A percentile compares a stretch with the other conserved stretches of the same genome.
Conservation (phyloP, 2,888 invertebrate species). For the Drosophila parthenogenetica region DNA sequence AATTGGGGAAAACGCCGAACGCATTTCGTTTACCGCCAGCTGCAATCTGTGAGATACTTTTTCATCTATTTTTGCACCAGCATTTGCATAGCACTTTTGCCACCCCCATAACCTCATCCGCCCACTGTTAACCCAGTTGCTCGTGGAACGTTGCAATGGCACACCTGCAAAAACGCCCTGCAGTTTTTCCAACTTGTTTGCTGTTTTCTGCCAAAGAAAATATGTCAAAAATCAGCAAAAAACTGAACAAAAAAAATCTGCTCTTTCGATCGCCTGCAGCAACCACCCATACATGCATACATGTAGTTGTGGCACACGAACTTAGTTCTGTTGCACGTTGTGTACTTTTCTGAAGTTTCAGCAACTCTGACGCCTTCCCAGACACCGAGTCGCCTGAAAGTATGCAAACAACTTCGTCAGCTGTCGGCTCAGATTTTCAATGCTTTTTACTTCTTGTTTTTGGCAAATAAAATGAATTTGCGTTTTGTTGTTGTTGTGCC, state of each 20-base stretch:
- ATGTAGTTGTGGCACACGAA: constrained; percentile 12
- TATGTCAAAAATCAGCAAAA: constrained; percentile 75
- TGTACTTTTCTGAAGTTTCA: constrained; percentile 27
- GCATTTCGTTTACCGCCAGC: constrained; percentile 61
- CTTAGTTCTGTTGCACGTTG: constrained; percentile 20
- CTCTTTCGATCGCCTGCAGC: constrained; percentile 67
- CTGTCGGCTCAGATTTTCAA: constrained; percentile 47
- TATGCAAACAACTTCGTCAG: constrained; percentile 53
- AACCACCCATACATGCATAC: constrained; percentile 12
- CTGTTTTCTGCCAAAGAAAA: constrained; percentile 66
- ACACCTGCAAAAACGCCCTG: constrained; percentile 54
- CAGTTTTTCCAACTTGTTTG: constrained; percentile 65
- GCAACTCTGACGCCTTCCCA: constrained; percentile 59
- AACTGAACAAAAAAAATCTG: constrained; percentile 30
- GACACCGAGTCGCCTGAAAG: constrained; percentile 52
- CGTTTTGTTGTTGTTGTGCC: background rate
- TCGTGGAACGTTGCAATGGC: constrained; percentile 42
- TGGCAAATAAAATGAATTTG: constrained; percentile 5
- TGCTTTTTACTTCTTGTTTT: background rate
- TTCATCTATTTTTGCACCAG: constrained; percentile 25
- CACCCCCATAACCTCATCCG: constrained; percentile 7
- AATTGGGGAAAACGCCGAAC: constrained; percentile 66
- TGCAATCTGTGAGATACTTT: constrained; percentile 56
- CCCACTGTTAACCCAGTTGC: constrained; percentile 67
- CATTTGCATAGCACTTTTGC: constrained; percentile 68